A percentile compares a stretch with the other conserved stretches of the same genome.
These are phyloP conservation scores for Catalaphyllia jardinei DNA, from an alignment of 64 coral and sea anemone species.

Conservation along the genomic window DNA sequence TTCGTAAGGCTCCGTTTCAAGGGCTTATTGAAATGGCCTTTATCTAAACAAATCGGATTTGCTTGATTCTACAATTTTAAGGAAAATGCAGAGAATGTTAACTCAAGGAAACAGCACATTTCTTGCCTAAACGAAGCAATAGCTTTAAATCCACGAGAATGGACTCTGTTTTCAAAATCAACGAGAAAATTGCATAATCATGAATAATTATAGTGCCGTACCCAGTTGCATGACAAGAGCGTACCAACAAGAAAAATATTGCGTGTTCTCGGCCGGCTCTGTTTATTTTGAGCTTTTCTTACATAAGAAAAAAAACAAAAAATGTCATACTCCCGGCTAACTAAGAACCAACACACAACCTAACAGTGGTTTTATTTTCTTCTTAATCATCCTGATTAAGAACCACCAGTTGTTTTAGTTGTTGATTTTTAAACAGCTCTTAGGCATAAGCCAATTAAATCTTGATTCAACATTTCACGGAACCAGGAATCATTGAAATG, in stretches of 20 bases:
- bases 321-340: no score
- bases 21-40: not conserved
- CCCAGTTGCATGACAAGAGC: slow-evolving; percentile 4
- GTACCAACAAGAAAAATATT: not conserved
- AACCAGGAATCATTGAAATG: no score
- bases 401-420: no score
- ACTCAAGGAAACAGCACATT: not conserved
- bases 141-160: slow-evolving; percentile 1
- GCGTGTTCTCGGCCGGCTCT: slow-evolving; percentile 23
- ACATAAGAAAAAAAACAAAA: no score
- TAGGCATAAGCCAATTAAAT: no score
- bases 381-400: no score
- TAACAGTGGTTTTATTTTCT: no score
- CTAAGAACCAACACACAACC: no score
- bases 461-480: no score
- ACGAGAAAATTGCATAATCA: slow-evolving; percentile 17
- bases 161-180: slow-evolving; percentile 14
- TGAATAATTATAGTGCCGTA: slow-evolving; percentile 18
- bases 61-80: not conserved
- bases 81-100: not conserved
- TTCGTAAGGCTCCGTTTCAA: not conserved
- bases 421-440: no score
- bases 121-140: not conserved
- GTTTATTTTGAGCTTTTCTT: no score
- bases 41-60: not conserved